Percentiles rank a stretch among this genome's conserved stretches.
Conservation (phyloP, 53 echinoderm and acorn worm genomes). For the Mesocentrotus franciscanus region DNA sequence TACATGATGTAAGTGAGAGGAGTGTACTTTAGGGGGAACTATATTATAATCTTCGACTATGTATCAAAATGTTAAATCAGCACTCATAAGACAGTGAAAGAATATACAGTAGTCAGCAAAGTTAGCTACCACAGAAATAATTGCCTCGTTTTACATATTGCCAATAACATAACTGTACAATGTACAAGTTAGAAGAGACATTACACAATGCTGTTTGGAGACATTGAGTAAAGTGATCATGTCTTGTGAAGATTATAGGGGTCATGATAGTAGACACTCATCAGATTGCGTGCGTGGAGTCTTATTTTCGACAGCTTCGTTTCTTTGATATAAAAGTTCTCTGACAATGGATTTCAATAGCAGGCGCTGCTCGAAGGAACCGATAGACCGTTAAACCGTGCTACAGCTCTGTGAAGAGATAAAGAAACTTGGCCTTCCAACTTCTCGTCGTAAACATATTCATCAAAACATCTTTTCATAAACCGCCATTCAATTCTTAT, state of each 20-base stretch:
- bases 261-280: neutral
- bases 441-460: constrained; percentile 53
- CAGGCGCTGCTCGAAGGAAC: constrained; percentile 36
- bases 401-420: neutral
- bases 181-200: neutral
- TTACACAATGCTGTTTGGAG: neutral
- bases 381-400: constrained; percentile 51
- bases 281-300: constrained; percentile 16
- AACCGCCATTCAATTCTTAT: constrained; percentile 23
- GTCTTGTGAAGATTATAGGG: neutral
- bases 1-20: too few species aligned
- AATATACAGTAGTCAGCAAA: too few species aligned
- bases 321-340: neutral
- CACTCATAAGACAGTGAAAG: too few species aligned
- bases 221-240: neutral
- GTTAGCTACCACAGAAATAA: too few species aligned
- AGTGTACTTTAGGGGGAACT: too few species aligned
- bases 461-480: constrained; percentile 46
- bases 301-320: constrained; percentile 38
- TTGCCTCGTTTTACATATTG: too few species aligned
- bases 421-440: constrained; percentile 53
- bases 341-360: constrained; percentile 38
- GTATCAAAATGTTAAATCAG: too few species aligned
- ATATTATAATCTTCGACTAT: too few species aligned
- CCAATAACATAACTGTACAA: too few species aligned